A percentile compares a stretch with the other conserved stretches of the same genome.
Evolutionary conservation across 2,113 vertebrate genomes (phyloP).

Genomic region (Balaenoptera acutorostrata): DNA sequence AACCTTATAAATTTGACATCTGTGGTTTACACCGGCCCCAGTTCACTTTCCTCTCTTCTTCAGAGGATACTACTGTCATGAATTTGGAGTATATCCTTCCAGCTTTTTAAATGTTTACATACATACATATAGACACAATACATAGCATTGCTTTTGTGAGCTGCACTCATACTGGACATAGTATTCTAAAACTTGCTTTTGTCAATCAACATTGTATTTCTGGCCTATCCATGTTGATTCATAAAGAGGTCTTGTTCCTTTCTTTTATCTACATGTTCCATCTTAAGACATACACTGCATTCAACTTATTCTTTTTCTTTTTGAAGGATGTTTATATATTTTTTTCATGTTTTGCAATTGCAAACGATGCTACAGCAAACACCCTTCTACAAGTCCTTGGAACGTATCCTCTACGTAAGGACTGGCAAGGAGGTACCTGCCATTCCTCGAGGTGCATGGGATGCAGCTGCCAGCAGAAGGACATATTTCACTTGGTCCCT

Average conservation of each 20-base stretch:
- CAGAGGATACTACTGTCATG: background rate
- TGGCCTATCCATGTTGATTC: background rate
- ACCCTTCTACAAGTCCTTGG: background rate
- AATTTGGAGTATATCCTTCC: background rate
- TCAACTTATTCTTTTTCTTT: background rate
- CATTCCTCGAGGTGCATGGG: background rate
- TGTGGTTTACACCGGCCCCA: background rate
- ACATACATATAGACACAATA: background rate
- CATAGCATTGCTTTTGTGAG: background rate
- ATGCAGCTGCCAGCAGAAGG: background rate
- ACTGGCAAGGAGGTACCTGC: background rate
- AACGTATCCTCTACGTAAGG: background rate
- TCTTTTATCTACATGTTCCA: background rate
- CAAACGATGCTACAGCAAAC: background rate
- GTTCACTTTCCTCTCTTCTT: background rate
- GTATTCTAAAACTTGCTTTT: background rate
- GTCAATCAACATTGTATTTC: background rate
- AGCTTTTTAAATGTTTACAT: background rate
- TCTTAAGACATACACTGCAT: background rate
- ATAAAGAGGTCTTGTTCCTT: background rate
- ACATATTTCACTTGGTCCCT: background rate
- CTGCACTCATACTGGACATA: background rate
- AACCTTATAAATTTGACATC: background rate
- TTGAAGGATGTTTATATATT: background rate
- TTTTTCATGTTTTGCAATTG: background rate